These are phyloP conservation scores for Pseudois nayaur DNA, from an alignment of 2,113 vertebrate genomes.

Conservation along the genomic window DNA sequence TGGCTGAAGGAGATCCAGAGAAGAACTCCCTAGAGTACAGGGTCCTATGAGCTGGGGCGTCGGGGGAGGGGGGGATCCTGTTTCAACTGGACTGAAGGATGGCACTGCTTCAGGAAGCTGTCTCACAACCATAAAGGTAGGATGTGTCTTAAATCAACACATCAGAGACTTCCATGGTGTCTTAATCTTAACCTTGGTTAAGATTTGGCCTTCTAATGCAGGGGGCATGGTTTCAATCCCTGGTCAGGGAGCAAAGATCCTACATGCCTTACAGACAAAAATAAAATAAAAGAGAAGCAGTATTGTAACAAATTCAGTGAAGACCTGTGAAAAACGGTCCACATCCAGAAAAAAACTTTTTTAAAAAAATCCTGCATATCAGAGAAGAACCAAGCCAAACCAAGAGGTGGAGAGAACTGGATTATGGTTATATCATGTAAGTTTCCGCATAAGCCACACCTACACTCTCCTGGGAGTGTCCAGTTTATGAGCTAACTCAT, in stretches of 20 bases:
- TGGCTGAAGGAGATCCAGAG: background rate
- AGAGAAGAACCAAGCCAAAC: background rate
- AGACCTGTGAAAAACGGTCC: background rate
- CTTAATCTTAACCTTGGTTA: background rate
- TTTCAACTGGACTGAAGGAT: background rate
- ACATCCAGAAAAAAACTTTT: background rate
- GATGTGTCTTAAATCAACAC: background rate
- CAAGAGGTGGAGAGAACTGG: background rate
- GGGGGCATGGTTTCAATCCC: background rate
- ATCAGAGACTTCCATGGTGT: background rate
- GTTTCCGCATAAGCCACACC: background rate
- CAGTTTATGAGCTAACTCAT: background rate
- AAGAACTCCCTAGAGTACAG: background rate
- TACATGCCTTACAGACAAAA: background rate
- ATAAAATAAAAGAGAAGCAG: background rate
- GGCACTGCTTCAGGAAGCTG: background rate
- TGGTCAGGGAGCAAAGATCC: background rate
- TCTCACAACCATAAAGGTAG: background rate
- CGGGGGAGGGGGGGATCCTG: background rate
- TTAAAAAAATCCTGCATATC: background rate
- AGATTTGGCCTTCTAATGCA: background rate
- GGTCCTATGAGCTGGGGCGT: rapidly evolving
- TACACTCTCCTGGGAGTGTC: background rate
- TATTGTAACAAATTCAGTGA: background rate
- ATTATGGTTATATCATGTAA: background rate